Percentiles rank a stretch among this genome's conserved stretches.
phyloP scores from a whole-genome alignment of 2,113 vertebrate genomes.

The Antigone vipio region DNA sequence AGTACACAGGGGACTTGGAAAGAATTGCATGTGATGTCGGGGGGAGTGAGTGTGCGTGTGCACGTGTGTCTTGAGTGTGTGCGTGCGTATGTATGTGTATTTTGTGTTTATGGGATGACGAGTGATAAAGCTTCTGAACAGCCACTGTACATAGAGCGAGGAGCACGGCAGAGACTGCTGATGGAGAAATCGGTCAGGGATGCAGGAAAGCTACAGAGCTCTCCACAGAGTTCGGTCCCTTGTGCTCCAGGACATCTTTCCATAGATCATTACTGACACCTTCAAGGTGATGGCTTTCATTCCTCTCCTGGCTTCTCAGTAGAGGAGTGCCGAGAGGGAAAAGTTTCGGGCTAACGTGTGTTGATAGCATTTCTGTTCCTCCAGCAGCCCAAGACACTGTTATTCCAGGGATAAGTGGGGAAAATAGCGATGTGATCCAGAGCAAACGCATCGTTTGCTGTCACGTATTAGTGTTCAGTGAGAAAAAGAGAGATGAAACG shows the following conservation, averaged over 20 bases:
- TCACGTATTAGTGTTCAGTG: background rate
- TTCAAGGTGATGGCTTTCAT: constrained; percentile 8
- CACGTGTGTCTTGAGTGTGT: background rate
- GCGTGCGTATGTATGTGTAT: background rate
- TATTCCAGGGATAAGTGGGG: background rate
- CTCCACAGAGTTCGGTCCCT: background rate
- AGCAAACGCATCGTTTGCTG: background rate
- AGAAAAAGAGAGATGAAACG: background rate
- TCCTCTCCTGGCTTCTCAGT: background rate
- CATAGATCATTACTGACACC: background rate
- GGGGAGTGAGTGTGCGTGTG: background rate
- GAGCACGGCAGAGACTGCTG: background rate
- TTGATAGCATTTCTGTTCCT: background rate
- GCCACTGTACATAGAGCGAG: background rate
- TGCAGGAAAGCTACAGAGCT: background rate
- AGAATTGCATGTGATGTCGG: background rate
- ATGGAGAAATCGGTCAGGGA: background rate
- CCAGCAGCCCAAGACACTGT: background rate
- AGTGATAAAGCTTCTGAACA: background rate
- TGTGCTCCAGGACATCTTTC: constrained; percentile 1
- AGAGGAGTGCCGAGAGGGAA: background rate
- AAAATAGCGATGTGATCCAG: background rate
- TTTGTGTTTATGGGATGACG: background rate
- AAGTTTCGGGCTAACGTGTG: background rate
- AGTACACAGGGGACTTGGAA: background rate